phyloP scores from a whole-genome alignment of 64 coral and sea anemone genomes.

The Pocillopora damicornis region DNA sequence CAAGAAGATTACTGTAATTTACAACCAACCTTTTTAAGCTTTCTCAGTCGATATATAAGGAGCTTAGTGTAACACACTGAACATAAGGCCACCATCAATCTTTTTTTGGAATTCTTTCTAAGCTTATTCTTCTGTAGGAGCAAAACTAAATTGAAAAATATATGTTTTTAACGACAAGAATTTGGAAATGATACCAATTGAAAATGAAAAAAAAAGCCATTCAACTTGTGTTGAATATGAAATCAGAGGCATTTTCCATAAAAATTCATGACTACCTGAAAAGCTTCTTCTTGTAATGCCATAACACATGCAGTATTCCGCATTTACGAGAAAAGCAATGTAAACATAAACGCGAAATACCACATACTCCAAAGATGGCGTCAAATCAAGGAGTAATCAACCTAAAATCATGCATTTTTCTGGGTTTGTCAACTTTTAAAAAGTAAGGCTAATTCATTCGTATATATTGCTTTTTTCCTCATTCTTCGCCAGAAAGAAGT shows the following conservation, averaged over 20 bases:
- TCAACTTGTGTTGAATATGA: not conserved
- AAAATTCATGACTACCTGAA: not conserved
- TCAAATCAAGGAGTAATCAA: not conserved
- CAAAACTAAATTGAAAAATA: slow-evolving; percentile 29
- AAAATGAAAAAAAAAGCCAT: not conserved
- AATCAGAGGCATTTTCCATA: not conserved
- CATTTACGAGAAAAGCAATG: not conserved
- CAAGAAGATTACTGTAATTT: slow-evolving; percentile 14
- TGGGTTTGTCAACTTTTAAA: not conserved
- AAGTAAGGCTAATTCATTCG: not conserved
- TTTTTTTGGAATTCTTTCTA: not conserved
- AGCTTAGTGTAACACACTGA: not conserved
- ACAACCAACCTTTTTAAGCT: slow-evolving; percentile 15
- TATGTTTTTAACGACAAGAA: not conserved
- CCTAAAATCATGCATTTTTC: not conserved
- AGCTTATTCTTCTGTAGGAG: not conserved
- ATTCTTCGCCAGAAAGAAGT: not conserved
- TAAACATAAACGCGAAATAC: not conserved
- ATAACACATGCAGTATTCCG: not conserved
- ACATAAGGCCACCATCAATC: not conserved
- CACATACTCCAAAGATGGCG: too few relatives aligned
- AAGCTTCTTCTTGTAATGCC: not conserved
- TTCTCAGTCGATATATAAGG: not conserved
- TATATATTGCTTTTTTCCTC: not conserved
- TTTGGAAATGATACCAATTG: not conserved